These are phyloP conservation scores for Saccostrea echinata DNA, from an alignment of 1,140 invertebrate species.

Conservation along the genomic window DNA sequence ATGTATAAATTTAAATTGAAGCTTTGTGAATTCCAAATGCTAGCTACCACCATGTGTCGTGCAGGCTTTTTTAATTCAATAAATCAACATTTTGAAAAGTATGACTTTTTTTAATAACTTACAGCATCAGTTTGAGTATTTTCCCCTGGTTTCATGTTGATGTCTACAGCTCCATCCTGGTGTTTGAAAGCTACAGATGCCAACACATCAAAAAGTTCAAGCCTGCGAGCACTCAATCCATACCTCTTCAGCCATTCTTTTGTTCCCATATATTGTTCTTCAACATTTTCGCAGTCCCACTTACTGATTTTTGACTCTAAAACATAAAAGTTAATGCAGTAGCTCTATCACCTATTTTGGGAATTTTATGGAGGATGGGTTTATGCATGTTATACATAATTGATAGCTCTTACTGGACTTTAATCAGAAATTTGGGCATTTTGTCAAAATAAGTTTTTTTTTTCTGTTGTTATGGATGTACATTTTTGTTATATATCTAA, in stretches of 20 bases:
- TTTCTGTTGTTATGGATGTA: background rate
- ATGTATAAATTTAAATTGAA: too few relatives aligned
- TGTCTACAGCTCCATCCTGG: conserved; percentile 77
- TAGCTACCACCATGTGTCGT: too few relatives aligned
- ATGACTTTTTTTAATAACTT: conserved; percentile 50
- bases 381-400: background rate
- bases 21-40: too few relatives aligned
- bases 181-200: conserved; percentile 79
- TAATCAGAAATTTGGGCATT: background rate
- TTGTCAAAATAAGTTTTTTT: background rate
- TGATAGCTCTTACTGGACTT: background rate
- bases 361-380: background rate
- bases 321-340: background rate
- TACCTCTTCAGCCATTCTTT: conserved; percentile 77
- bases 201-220: conserved; percentile 77
- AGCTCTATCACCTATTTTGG: background rate
- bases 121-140: conserved; percentile 76
- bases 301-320: conserved; percentile 53
- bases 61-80: too few relatives aligned
- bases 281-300: conserved; percentile 37
- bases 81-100: too few relatives aligned
- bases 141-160: conserved; percentile 68
- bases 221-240: conserved; percentile 74
- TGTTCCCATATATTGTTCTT: conserved; percentile 79
- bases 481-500: too few relatives aligned